Evolutionary conservation across 2,797 vertebrate species (phyloP), one percentile per base, ranked within the genome.

Genomic region (Botia almorhae): DNA sequence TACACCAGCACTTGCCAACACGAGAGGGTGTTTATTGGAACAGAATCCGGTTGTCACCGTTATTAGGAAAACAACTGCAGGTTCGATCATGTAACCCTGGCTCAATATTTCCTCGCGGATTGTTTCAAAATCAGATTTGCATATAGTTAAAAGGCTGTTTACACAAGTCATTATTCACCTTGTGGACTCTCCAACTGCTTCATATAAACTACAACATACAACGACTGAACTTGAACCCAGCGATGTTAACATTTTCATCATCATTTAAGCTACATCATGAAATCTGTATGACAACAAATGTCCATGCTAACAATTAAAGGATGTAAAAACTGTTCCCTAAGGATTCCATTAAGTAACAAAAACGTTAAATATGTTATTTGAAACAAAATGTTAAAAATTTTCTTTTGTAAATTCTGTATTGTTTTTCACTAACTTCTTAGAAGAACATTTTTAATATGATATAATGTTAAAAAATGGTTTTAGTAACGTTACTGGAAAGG

Each of bases 81-180:
- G n/a, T 65, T 33, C 7, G 58, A 13, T 74, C 12, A 63, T 74
- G 74, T 29, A 65, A 65, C 26, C 14, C n/a, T 50, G 17, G 11
- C 73, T 55, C 10, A 67, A 39, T 67, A 55, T 39, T 76, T 23
- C n/a, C 48, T 60, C 12, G 2, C 13, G 16, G 58, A n/a, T 19
- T n/a, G 48, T 75, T 21, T 64, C 5, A 14, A 21, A 75, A 75
- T 16, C 12, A 3, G 1, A 21, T 39, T 74, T n/a, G 21, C 39
- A 50, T 13, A n/a, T 13, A 50, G 17, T 50, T 61, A 33, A 43
- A 1, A 60, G 16, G n/a, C 2, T 23, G 61, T 67, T 76, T 17
- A 39, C 48, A 26, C 39, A 61, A 13, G 21, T n/a, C 53, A 48
- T 13, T 48, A 48, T 63, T 48, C 2, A 43, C 39, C 39, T 43